Base-by-base conservation (phyloP, 2,113 vertebrate species). In the Pseudorhombus dupliciocellatus region DNA sequence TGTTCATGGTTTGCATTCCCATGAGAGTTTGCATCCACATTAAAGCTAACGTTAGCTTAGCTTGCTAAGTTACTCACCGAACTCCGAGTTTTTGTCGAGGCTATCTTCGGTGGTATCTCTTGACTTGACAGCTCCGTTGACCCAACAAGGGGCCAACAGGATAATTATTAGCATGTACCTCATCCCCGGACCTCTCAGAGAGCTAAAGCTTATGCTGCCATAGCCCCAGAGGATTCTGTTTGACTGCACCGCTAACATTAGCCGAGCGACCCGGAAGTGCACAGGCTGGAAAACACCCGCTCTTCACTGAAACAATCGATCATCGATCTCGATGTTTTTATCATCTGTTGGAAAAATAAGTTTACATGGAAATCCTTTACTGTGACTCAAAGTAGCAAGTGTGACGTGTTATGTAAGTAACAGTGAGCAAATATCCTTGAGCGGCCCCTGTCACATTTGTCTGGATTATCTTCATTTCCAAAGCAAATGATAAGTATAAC, bases 231-330 rank as follows among this genome's bases (percentile, higher is more conserved):
- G 21, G 53, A 42, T 34, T 30, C 20, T 11, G 25, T 42, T 58
- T 46, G 44, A 7, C 8, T 16, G 24, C 2, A 55, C 11, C 48
- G 31, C 54, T 46, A 67, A 48, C 66, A 18, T 21, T 72, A 73
- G 62, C 76, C 24, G 1, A 12, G 61, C 50, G 60, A 89, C 66
- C 79, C 88, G 91, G 91, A 93, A 91, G 78, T 87, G 63, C 48
- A 54, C 46, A 3, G 15, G 26, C 0, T 65, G 66, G 48, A 76
- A 78, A 82, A 86, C 81, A 84, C 89, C 90, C 87, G 83, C 61
- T 53, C 44, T 28, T 16, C 4, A 15, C 56, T 11, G 5, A 0
- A 7, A 7, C 21, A 24, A 44, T 34, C 5, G 4, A 46, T 15
- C 16, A 18, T 44, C 6, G 1, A 4, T 46, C 42, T 7, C 18